These are phyloP conservation scores for Panorpa germanica DNA, from an alignment of 2,888 invertebrate species.

Conservation along the genomic window DNA sequence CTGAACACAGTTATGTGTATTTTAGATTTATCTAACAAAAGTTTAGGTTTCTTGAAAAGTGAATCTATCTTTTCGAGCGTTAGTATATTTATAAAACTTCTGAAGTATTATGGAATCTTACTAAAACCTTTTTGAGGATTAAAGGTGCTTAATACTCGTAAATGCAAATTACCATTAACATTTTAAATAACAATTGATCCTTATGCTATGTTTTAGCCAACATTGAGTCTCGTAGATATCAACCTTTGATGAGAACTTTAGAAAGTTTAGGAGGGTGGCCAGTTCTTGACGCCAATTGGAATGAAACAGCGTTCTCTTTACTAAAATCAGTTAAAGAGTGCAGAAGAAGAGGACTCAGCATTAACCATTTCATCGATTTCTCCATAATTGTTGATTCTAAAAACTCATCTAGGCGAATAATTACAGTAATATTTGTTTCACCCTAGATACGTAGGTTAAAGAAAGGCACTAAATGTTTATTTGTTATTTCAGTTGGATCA, in stretches of 20 bases:
- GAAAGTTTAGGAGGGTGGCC: conserved; percentile 85
- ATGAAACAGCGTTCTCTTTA: conserved; percentile 52
- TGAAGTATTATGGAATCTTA: too few relatives aligned
- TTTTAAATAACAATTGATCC: too few relatives aligned
- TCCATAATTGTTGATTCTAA: conserved; percentile 67
- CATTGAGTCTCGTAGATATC: conserved; percentile 61
- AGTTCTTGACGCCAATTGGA: conserved; percentile 46
- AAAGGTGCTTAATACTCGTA: conserved; percentile 70
- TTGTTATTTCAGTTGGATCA: conserved; percentile 54
- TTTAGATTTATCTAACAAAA: conserved; percentile 3
- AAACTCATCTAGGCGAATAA: conserved; percentile 13
- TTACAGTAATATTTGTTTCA: too few relatives aligned
- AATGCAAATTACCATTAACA: too few relatives aligned
- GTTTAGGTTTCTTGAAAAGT: background rate
- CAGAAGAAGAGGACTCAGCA: conserved; percentile 62
- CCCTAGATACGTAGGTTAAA: too few relatives aligned
- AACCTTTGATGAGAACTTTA: conserved; percentile 52
- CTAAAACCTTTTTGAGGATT: conserved; percentile 47
- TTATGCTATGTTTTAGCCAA: conserved; percentile 31
- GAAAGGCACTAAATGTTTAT: too few relatives aligned
- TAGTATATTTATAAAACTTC: too few relatives aligned
- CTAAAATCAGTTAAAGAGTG: conserved; percentile 65
- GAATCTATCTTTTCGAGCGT: too few relatives aligned
- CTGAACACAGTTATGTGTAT: conserved; percentile 6
- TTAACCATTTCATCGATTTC: conserved; percentile 80